Conservation (phyloP, 2,113 vertebrate genomes). For the Monopterus albus region DNA sequence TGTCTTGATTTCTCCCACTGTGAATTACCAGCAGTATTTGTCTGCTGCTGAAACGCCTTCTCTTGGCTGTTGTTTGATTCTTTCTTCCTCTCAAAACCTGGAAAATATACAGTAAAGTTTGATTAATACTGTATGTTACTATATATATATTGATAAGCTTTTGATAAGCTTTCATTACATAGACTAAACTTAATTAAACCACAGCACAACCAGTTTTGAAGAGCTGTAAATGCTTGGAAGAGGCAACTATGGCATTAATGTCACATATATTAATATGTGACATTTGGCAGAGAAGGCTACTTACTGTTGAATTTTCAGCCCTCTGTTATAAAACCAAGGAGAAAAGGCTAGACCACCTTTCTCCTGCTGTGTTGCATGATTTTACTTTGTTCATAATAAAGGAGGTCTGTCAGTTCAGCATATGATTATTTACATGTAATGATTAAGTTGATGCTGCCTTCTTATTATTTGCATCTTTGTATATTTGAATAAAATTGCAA, state of each 20-base stretch:
- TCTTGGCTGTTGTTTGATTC: neutral
- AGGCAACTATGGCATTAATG: neutral
- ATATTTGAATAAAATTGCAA: neutral
- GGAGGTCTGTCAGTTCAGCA: neutral
- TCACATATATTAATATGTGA: constrained; percentile 33
- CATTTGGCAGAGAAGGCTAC: constrained; percentile 28
- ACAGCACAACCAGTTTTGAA: neutral
- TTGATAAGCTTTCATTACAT: neutral
- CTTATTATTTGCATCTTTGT: neutral
- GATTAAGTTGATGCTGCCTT: too few relatives aligned
- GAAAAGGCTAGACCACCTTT: constrained; percentile 3
- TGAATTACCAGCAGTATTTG: constrained; percentile 14
- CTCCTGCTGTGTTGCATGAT: neutral
- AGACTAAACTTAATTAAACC: neutral
- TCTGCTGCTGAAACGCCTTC: neutral
- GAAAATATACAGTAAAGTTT: neutral
- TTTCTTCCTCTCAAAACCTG: neutral
- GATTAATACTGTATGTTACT: too few relatives aligned
- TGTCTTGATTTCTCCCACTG: constrained; percentile 33
- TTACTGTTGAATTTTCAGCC: constrained; percentile 24
- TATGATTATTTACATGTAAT: neutral
- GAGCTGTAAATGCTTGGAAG: neutral
- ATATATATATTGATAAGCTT: neutral
- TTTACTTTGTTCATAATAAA: neutral
- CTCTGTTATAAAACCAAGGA: neutral